Percentiles rank a stretch among this genome's conserved stretches.
Evolutionary conservation across 2,797 vertebrate species (phyloP).

Genomic region (Streptopelia turtur): DNA sequence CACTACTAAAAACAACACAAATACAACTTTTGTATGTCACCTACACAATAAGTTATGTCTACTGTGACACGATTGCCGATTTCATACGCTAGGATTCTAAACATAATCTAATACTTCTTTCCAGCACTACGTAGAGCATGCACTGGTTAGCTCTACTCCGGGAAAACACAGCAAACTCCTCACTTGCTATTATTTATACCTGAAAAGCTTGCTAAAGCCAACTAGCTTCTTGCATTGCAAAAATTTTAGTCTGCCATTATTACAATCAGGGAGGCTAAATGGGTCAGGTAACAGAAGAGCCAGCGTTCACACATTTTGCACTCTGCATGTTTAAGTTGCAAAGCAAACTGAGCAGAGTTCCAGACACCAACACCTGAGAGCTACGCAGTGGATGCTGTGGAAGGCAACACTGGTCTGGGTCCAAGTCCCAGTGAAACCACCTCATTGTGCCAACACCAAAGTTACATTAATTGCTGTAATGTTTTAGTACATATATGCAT

Average conservation of each 20-base stretch:
- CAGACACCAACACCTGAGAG: background rate
- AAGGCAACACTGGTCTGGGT: background rate
- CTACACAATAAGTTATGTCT: background rate
- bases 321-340: rapidly evolving
- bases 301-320: background rate
- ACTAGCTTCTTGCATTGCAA: background rate
- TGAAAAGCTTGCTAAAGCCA: conserved; percentile 22
- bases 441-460: background rate
- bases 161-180: background rate
- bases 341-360: background rate
- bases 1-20: background rate
- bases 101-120: background rate
- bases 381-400: background rate
- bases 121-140: background rate
- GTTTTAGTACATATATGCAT: background rate
- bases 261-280: background rate
- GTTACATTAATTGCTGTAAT: background rate
- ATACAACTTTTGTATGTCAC: background rate
- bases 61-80: background rate
- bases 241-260: background rate
- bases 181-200: background rate
- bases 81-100: background rate
- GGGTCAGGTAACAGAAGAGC: background rate
- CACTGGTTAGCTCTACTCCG: background rate
- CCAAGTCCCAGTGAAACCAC: background rate